Evolutionary conservation across 2,888 invertebrate species (phyloP), one percentile per base, ranked within the genome.

Genomic region (Caenorhabditis virilis): DNA sequence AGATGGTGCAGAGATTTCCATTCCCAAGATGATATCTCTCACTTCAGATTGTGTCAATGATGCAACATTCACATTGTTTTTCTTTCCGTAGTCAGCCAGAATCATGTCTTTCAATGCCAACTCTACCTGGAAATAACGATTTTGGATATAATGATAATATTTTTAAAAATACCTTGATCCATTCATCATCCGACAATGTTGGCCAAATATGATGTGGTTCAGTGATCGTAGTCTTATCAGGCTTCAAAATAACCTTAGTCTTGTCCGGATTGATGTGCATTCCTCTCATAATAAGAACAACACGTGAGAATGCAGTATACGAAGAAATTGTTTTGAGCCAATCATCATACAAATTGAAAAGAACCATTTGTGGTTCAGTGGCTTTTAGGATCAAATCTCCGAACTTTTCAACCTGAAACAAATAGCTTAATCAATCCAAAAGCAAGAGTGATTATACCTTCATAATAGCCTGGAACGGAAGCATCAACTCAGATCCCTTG

Each of bases 131-230:
- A n/a, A n/a, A n/a, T n/a, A n/a, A n/a, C n/a, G n/a, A n/a, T n/a
- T n/a, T n/a, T n/a, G n/a, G n/a, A n/a, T n/a, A n/a, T n/a, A n/a
- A n/a, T n/a, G n/a, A n/a, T n/a, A n/a, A n/a, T n/a, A n/a, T n/a
- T n/a, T n/a, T n/a, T n/a, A n/a, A n/a, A n/a, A n/a, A n/a, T n/a
- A n/a, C n/a, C 85, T 97, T 97, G 84, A 98, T 95, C 98, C 98
- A 99, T 86, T 99, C 97, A 80, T 98, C 97, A 82, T 98, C 97
- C 0, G 91, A 89, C 6, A 98, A 87, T 0, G 95, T 92, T 0
- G 98, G 98, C 98, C 98, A 98, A 85, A 99, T 98, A 85, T 99
- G 98, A 87, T 98, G 98, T 0, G 94, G 91, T 85, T 99, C 98
- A 0, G 98, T 99, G 48, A 98, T 90, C 0, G 97, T 98, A 0